Evolutionary conservation across 2,113 vertebrate species (phyloP).

Genomic region (Theristicus caerulescens): DNA sequence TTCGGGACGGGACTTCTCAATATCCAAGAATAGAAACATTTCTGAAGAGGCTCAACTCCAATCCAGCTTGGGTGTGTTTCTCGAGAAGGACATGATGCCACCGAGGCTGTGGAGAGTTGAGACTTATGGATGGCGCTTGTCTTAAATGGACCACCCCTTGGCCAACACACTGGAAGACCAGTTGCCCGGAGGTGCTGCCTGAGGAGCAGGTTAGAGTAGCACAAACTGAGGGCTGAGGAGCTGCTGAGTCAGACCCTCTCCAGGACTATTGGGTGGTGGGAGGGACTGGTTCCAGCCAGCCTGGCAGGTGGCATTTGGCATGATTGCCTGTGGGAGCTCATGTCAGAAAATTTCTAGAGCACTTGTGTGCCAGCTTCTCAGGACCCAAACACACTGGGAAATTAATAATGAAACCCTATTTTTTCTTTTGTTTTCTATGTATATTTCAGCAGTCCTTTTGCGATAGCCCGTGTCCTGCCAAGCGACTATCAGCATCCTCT

Average conservation of each 20-base stretch:
- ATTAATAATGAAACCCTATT: neutral
- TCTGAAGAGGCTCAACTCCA: neutral
- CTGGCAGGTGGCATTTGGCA: neutral
- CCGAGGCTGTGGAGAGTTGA: neutral
- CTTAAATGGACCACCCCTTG: neutral
- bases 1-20: rapidly evolving
- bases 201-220: neutral
- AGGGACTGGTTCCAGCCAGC: neutral
- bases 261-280: neutral
- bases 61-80: neutral
- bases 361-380: neutral
- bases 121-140: rapidly evolving
- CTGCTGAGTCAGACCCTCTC: neutral
- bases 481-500: neutral
- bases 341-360: neutral
- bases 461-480: neutral
- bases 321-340: neutral
- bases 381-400: neutral
- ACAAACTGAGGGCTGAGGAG: neutral
- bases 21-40: neutral
- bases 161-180: neutral
- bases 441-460: neutral
- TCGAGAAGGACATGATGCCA: neutral
- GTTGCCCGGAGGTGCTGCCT: neutral
- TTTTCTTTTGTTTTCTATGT: neutral